A percentile compares a stretch with the other conserved stretches of the same genome.
Conservation (phyloP, 2,113 vertebrate species). For the Syngnathoides biaculeatus region DNA sequence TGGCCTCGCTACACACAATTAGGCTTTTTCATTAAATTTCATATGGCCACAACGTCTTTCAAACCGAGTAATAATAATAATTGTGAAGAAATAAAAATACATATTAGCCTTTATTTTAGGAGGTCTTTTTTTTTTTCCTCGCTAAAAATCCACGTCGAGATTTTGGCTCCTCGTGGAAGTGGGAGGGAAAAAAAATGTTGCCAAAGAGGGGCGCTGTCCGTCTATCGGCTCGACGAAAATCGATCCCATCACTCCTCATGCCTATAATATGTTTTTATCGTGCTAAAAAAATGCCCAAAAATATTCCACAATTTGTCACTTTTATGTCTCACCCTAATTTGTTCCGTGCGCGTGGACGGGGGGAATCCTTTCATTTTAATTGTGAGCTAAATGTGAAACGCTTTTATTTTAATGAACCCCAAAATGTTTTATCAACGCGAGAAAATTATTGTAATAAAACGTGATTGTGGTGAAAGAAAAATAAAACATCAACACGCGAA, state of each 20-base stretch:
- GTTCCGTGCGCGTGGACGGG: not conserved
- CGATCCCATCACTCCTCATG: constrained; percentile 57
- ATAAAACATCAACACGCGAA: no score
- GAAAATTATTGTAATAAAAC: not conserved
- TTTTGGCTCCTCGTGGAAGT: constrained; percentile 30
- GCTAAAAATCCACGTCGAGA: constrained; percentile 39
- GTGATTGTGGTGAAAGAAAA: not conserved
- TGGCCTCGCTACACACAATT: not conserved
- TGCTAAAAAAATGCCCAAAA: not conserved
- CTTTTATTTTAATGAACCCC: not conserved
- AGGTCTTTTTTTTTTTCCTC: not conserved
- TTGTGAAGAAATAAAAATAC: not conserved
- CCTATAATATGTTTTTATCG: constrained; percentile 26
- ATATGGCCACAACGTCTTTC: not conserved
- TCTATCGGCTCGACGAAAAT: constrained; percentile 62
- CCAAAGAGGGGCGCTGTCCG: constrained; percentile 75
- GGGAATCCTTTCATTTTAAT: constrained; percentile 1
- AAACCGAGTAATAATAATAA: not conserved
- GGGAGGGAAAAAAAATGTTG: constrained; percentile 55
- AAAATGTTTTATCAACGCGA: not conserved
- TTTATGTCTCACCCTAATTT: not conserved
- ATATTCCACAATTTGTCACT: not conserved
- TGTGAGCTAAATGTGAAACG: not conserved
- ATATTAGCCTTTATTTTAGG: not conserved
- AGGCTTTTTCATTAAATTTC: not conserved